phyloP scores from a whole-genome alignment of 2,113 vertebrate species.

The Oreochromis spilurus region DNA sequence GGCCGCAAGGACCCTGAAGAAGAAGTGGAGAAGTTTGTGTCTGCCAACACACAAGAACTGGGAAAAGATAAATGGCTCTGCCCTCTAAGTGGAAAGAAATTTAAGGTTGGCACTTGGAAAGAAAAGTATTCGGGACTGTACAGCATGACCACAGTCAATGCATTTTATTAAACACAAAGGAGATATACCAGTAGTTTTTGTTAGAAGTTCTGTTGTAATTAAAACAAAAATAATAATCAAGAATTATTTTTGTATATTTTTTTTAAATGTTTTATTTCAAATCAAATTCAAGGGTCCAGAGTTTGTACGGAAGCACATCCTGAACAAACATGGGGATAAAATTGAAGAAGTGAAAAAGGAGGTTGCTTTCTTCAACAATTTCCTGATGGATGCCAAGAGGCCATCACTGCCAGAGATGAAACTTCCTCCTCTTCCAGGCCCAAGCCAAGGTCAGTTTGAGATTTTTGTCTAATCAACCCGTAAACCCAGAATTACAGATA shows the following conservation, averaged over 20 bases:
- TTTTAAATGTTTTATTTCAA: neutral
- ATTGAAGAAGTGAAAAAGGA: conserved; percentile 93
- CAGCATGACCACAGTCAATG: neutral
- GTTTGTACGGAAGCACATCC: conserved; percentile 91
- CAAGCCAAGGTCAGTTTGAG: conserved; percentile 73
- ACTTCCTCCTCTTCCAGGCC: conserved; percentile 79
- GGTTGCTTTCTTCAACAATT: conserved; percentile 89
- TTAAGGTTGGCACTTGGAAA: conserved; percentile 74
- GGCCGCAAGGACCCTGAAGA: conserved; percentile 88
- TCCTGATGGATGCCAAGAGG: conserved; percentile 87
- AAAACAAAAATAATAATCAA: neutral
- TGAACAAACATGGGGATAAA: conserved; percentile 91
- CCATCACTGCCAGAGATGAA: conserved; percentile 86
- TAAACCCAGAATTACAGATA: neutral
- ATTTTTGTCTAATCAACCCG: neutral
- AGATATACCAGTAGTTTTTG: neutral
- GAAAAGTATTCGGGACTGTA: neutral
- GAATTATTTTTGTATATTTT: neutral
- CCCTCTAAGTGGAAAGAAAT: conserved; percentile 93
- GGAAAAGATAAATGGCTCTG: conserved; percentile 96
- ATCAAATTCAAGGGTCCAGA: conserved; percentile 79
- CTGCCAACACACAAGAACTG: conserved; percentile 89
- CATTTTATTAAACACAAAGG: neutral
- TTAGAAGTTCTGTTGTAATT: neutral
- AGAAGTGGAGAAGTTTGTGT: conserved; percentile 91